A percentile compares a stretch with the other conserved stretches of the same genome.
Evolutionary conservation across 2,888 invertebrate species (phyloP).

Genomic region (Nasonovia ribisnigri): DNA sequence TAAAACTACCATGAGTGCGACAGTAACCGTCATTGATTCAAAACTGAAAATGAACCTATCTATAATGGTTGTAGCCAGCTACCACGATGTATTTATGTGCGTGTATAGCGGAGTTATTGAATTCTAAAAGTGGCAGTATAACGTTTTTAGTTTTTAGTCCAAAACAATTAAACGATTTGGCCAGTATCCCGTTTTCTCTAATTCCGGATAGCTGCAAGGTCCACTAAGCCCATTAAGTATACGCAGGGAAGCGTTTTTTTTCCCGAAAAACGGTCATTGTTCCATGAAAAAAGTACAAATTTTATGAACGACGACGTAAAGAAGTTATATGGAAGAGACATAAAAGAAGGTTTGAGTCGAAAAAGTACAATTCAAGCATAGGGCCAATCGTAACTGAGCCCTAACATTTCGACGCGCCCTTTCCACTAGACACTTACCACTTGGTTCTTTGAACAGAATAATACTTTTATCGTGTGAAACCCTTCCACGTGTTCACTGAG

Average conservation of each 20-base stretch:
- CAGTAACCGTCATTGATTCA: neutral
- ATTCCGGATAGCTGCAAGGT: neutral
- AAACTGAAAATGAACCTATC: neutral
- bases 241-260: neutral
- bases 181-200: neutral
- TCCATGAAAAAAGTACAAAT: neutral
- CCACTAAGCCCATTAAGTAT: neutral
- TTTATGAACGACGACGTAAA: neutral
- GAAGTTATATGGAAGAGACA: neutral
- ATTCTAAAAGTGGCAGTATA: neutral
- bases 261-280: neutral
- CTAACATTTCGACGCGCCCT: neutral
- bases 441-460: neutral
- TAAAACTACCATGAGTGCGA: neutral
- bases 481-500: neutral
- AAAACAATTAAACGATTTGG: neutral
- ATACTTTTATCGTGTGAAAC: slow-evolving; percentile 22
- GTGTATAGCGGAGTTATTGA: neutral
- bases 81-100: neutral
- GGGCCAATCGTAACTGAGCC: neutral
- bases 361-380: neutral
- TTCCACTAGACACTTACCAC: slow-evolving; percentile 4
- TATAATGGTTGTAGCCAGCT: neutral
- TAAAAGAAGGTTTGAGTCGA: neutral
- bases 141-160: neutral